Conservation (phyloP, 2,888 invertebrate genomes). For the Sarcophaga subvicina region DNA sequence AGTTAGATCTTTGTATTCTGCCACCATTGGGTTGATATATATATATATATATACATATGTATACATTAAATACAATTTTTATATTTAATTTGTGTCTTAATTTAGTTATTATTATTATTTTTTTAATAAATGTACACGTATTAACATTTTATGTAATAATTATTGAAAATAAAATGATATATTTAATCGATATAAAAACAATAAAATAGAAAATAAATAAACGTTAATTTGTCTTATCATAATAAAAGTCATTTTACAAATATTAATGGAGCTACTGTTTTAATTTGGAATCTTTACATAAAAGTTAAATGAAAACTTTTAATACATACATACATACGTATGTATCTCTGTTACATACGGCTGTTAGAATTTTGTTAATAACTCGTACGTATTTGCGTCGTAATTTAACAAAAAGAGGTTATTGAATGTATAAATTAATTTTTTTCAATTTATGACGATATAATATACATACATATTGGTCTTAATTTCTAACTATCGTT, state of each 20-base stretch:
- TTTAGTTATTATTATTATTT: conserved; percentile 41
- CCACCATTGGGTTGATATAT: conserved; percentile 40
- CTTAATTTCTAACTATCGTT: too few relatives aligned
- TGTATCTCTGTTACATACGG: too few relatives aligned
- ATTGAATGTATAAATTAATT: too few relatives aligned
- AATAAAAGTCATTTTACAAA: conserved; percentile 51
- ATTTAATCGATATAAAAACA: conserved; percentile 42
- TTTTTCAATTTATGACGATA: neutral
- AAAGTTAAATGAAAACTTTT: neutral
- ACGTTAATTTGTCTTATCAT: conserved; percentile 49
- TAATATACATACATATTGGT: too few relatives aligned
- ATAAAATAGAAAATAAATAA: conserved; percentile 9
- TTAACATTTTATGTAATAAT: conserved; percentile 59
- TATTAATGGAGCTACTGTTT: neutral
- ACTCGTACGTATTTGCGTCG: too few relatives aligned
- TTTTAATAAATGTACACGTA: conserved; percentile 53
- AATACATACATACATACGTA: too few relatives aligned
- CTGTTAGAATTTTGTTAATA: too few relatives aligned
- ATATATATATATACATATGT: conserved; percentile 12
- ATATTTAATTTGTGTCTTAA: conserved; percentile 47
- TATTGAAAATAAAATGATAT: conserved; percentile 44
- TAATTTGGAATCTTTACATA: neutral
- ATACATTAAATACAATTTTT: conserved; percentile 25
- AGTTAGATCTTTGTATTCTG: conserved; percentile 37
- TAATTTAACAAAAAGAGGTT: too few relatives aligned